phyloP scores from a whole-genome alignment of 53 echinoderm and acorn worm genomes.

The Astropecten irregularis region DNA sequence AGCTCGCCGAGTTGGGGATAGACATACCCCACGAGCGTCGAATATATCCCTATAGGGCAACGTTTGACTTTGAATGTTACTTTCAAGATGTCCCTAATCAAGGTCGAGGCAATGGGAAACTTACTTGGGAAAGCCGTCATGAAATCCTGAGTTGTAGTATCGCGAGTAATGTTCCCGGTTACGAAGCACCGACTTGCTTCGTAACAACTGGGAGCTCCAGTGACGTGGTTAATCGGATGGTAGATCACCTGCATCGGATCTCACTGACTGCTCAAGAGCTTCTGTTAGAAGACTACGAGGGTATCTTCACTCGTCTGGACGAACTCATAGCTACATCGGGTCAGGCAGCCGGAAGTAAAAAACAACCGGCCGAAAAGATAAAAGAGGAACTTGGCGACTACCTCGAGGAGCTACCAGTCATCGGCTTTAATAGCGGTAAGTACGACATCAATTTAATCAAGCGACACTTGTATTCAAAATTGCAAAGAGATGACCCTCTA shows the following conservation, averaged over 20 bases:
- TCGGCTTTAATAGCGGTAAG: conserved; percentile 61
- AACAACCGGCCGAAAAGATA: not conserved
- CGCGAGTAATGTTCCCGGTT: conserved; percentile 56
- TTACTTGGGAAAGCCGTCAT: conserved; percentile 35
- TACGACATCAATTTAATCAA: conserved; percentile 42
- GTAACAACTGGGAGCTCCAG: conserved; percentile 41
- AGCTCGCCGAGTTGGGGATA: conserved; percentile 34
- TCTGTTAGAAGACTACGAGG: not conserved
- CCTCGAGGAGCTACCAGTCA: not conserved
- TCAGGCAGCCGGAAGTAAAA: not conserved
- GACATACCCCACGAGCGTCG: not conserved
- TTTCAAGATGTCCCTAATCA: not conserved
- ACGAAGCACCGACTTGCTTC: conserved; percentile 17
- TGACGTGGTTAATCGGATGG: conserved; percentile 26
- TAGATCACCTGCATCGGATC: conserved; percentile 32
- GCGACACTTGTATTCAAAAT: conserved; percentile 18
- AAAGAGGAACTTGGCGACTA: conserved; percentile 1
- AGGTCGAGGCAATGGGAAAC: not conserved
- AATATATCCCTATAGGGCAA: conserved; percentile 51
- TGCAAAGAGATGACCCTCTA: not conserved
- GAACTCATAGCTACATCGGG: not conserved
- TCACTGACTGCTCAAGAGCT: not conserved
- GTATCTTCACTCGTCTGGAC: not conserved
- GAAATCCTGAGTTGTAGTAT: conserved; percentile 52
- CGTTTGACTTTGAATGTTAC: conserved; percentile 63